Base-by-base conservation (phyloP, 2,888 invertebrate species). In the Chirona hameri region DNA sequence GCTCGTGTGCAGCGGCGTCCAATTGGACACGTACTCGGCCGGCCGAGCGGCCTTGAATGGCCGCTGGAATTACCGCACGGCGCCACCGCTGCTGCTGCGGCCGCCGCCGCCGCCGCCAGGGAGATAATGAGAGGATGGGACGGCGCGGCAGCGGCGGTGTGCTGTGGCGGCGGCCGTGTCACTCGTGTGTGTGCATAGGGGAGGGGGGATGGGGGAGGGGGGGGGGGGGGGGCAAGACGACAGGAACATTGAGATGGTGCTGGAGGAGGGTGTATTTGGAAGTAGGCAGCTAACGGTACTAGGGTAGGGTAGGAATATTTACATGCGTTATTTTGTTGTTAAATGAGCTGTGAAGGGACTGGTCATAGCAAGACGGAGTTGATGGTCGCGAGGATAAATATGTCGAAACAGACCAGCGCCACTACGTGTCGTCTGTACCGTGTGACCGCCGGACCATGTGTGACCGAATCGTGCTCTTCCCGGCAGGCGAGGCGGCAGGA, bases 21-120 rank as follows among this genome's bases (percentile, higher is more conserved):
- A 39, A 76, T 76, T 76, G 39, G 46, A 18, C 76, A 46, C 76
- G 76, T 76, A 39, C 10, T 24, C 10, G 31, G 31, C 72, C 18
- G 31, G 72, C 72, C 72, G 31, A 27, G 21, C 76, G 76, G 39
- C 76, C 76, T 76, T 76, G 76, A 27, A n/a, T 24, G 65, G 65
- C 12, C n/a, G 65, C n/a, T n/a, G 65, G 65, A 65, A 65, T 65
- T n/a, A 27, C 65, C 65, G n/a, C 4, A n/a, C 65, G n/a, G n/a
- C n/a, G n/a, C 65, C 21, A 29, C 24, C 60, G 60, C 18, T 21
- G 21, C 60, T n/a, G 21, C 60, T 72, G 72, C 9, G 69, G 69
- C 18, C 31, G 15, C 18, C 72, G 18, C 18, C 72, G 29, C 31
- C 7, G 18, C 18, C 27, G n/a, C 9, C 27, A 1, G 65, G 27